Base-by-base conservation (phyloP, 37 sponge, comb jelly and placozoan genomes). In the Axinella damicornis region DNA sequence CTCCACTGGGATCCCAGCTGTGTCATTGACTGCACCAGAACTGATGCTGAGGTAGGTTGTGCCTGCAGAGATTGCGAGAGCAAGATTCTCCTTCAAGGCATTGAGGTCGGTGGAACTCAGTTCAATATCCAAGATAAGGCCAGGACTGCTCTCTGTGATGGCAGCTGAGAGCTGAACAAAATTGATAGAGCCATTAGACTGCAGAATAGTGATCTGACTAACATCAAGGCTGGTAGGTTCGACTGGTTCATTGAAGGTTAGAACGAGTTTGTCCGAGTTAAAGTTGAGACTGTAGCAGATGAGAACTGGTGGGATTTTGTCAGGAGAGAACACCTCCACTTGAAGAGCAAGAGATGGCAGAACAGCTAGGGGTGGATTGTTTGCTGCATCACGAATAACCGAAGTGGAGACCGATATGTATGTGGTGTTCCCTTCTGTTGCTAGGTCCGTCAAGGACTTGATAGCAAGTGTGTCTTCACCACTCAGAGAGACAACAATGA, bases 231-330 rank as follows among this genome's bases (percentile, higher is more conserved):
- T 86, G 17, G 11, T 37, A 57, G 94, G 83, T 31, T 94, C 88
- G 0, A 97, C 92, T 28, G 94, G 94, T 41, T 89, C 92, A 41
- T 46, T 57, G 84, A 97, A 97, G 2, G 92, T 87, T 19, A 97
- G 76, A 12, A 36, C 57, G 28, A 97, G 83, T 31, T 65, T 41
- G 28, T 85, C 88, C 1, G 73, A 64, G 57, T 89, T 68, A 2
- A 92, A 39, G 70, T 97, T 73, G 0, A 97, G 71, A 54, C 58
- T 70, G 55, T 84, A 93, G 60, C 89, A 83, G 31, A 63, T 57
- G 13, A 97, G 67, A 0, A 41, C 32, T 20, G 93, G 93, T 71
- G 89, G 80, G 16, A 83, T 65, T 4, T 57, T 59, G 63, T 97
- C 92, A 36, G 59, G 33, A 21, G 55, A 67, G 31, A 76, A 72